phyloP scores from a whole-genome alignment of 2,113 vertebrate species.

The Thamnophis sirtalis region DNA sequence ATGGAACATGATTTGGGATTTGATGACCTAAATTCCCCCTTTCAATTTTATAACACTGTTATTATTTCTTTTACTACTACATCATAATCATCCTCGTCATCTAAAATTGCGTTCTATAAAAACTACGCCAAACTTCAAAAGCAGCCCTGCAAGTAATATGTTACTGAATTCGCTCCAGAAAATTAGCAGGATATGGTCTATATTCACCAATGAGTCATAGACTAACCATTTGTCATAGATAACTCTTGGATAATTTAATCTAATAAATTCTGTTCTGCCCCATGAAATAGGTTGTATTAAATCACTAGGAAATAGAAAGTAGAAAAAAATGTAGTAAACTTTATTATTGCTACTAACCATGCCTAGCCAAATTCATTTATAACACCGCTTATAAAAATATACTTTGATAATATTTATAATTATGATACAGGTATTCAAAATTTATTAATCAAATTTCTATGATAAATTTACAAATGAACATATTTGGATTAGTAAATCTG shows the following conservation, averaged over 20 bases:
- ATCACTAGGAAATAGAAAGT: not conserved
- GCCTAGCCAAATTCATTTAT: not conserved
- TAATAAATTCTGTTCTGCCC: not conserved
- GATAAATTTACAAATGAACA: slow-evolving; percentile 7
- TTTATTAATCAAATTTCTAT: not conserved
- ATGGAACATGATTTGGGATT: not conserved
- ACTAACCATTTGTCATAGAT: not conserved
- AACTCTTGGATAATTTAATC: not conserved
- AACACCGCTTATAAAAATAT: not conserved
- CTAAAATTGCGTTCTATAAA: not conserved
- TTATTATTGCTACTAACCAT: not conserved
- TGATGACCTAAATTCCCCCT: not conserved
- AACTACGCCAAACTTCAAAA: not conserved
- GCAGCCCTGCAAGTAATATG: not conserved
- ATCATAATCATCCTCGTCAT: not conserved
- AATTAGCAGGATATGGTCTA: not conserved
- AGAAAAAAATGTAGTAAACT: not conserved
- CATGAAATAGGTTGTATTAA: not conserved
- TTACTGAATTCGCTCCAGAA: not conserved
- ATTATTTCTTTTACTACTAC: not conserved
- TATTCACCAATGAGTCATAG: not conserved
- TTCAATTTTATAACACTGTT: not conserved
- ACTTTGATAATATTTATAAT: not conserved
- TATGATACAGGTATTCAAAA: not conserved
- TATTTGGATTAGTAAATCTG: slow-evolving; percentile 36